Base-by-base conservation (phyloP, 2,888 invertebrate genomes). In the Rhogogaster chlorosoma region DNA sequence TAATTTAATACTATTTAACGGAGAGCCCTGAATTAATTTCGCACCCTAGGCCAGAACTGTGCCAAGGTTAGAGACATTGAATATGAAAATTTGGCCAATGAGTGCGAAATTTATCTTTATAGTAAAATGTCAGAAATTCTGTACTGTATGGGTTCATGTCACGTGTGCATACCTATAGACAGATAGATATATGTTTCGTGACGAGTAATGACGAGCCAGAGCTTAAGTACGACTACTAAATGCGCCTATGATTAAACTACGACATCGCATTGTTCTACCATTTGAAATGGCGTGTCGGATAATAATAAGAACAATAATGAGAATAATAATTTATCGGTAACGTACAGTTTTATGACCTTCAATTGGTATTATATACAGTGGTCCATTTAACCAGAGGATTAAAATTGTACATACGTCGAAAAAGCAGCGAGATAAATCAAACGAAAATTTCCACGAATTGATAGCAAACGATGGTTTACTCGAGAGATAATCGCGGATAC, bases 251-350 rank as follows among this genome's bases (percentile, higher is more conserved):
- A 53, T 12, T 22, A 49, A 32, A 49, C 29, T 77, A 77, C 26
- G 18, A 42, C 42, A 53, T n/a, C 7, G n/a, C 32, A 53, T 53
- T 49, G 53, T 32, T 53, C 32, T 77, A 49, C 77, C 77, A 53
- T 53, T 61, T 7, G 2, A 38, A 80, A 80, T 80, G 80, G 80
- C 80, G 26, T 32, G 57, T 80, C 61, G 29, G 87, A 89, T 87
- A 87, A 88, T 89, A 10, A 90, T 88, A 89, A 88, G 88, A 86
- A 87, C 88, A 88, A 89, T 84, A 38, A 64, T 78, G 32, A 42
- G 49, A 80, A 83, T 85, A 85, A 83, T 85, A 88, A 90, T 88
- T 88, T 89, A 85, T 87, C 86, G 86, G 87, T 90, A 89, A 89
- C 89, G 88, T 88, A 88, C 86, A 85, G 84, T 86, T 83, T 86